Base-by-base conservation (phyloP, 1,140 invertebrate species). In the Papilio polyxenes region DNA sequence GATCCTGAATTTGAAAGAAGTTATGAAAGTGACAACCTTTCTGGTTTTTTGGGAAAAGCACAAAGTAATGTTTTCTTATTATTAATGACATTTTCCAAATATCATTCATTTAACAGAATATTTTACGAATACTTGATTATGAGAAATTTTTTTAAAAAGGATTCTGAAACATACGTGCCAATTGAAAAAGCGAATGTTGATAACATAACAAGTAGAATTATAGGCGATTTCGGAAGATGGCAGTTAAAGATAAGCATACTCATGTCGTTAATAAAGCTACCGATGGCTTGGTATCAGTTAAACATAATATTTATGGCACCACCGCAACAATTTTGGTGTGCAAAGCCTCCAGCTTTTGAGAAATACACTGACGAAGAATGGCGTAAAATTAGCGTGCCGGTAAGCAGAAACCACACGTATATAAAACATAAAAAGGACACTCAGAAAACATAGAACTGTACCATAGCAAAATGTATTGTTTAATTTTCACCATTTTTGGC, bases 181-280 rank as follows among this genome's bases (percentile, higher is more conserved):
- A 48, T 75, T 23, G 40, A 75, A 75, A 75, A 49, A 49, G 40
- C 49, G 0, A 82, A 89, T 53, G 82, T 84, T 72, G 87, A 90
- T 65, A 89, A 92, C 76, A 53, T 90, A 37, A 91, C 89, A n/a
- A 83, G 87, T n/a, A 89, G 87, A 87, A 91, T 95, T 65, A 96
- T 97, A 23, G 97, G 97, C 0, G 95, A 96, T 83, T 96, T 97
- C 65, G 96, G 97, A 20, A 94, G 92, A 85, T 97, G 97, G 96
- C 97, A 97, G 87, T 89, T 97, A 1, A 87, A 93, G 82, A 95
- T 96, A 15, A 96, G 96, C 83, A 80, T 96, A 5, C 89, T 96
- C 1, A 95, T 97, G 85, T 95, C 96, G n/a, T 86, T 97, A 17
- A 92, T 96, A 51, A 97, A 97, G 88, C 95, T 97, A 84, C 96